These are phyloP conservation scores for Trichonephila clavipes DNA, from an alignment of 1,140 invertebrate genomes.

Conservation along the genomic window DNA sequence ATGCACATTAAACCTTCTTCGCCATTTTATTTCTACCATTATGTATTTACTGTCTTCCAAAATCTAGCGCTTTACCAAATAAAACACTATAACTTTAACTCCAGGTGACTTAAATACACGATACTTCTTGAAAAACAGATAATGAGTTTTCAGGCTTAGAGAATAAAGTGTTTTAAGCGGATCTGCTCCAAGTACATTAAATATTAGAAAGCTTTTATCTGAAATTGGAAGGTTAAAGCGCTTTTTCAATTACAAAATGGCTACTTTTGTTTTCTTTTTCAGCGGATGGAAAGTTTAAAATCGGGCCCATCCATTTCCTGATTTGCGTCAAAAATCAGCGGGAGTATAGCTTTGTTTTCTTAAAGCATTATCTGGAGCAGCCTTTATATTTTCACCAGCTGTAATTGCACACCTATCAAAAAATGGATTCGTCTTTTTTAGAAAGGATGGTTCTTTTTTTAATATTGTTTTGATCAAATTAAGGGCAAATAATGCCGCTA, in stretches of 20 bases:
- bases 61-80: background rate
- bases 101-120: background rate
- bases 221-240: background rate
- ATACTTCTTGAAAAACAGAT: background rate
- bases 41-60: background rate
- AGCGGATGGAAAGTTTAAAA: background rate
- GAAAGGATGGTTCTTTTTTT: background rate
- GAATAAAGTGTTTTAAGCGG: constrained; percentile 15
- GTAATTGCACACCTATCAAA: constrained; percentile 32
- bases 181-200: constrained; percentile 13
- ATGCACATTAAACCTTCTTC: too few species aligned
- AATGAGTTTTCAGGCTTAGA: background rate
- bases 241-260: constrained; percentile 28
- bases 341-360: background rate
- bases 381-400: background rate
- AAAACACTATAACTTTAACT: background rate
- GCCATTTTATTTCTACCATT: background rate
- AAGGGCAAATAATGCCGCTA: background rate
- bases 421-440: background rate
- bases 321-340: background rate
- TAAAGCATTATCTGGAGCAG: background rate
- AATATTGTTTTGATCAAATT: background rate
- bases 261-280: constrained; percentile 14
- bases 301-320: background rate
- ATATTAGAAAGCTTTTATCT: constrained; percentile 35